phyloP scores from a whole-genome alignment of 2,888 invertebrate species.

The Melinaea marsaeus region DNA sequence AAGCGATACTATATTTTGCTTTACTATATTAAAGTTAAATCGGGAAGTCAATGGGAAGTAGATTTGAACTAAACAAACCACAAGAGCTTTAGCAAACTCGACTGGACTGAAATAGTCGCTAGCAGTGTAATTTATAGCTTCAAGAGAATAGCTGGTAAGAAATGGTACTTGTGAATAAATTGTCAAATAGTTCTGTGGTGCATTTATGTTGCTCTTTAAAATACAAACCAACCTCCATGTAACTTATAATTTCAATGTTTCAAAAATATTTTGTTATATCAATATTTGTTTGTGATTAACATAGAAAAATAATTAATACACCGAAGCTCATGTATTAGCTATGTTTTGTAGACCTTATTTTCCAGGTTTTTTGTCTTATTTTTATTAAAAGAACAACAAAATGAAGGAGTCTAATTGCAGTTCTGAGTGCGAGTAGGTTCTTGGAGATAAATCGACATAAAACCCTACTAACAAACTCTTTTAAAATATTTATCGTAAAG shows the following conservation, averaged over 20 bases:
- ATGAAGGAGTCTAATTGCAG: no score
- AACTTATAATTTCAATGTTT: no score
- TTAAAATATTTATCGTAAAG: neutral
- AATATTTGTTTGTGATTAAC: no score
- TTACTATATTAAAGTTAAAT: slow-evolving; percentile 9
- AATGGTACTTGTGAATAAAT: slow-evolving; percentile 11
- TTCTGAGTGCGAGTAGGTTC: no score
- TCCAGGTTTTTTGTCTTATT: no score
- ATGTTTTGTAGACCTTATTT: no score
- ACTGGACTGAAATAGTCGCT: slow-evolving; percentile 22
- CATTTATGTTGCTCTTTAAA: neutral
- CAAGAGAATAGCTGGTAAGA: slow-evolving; percentile 4
- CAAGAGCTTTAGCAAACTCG: slow-evolving; percentile 24
- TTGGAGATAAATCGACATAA: no score
- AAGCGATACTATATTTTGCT: neutral
- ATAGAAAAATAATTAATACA: no score
- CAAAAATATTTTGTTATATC: no score
- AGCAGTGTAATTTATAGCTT: slow-evolving; percentile 5
- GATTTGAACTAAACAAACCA: slow-evolving; percentile 22
- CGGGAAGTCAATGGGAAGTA: slow-evolving; percentile 17
- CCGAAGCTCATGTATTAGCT: no score
- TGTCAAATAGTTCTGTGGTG: slow-evolving; percentile 10
- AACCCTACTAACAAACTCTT: no score
- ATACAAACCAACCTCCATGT: neutral
- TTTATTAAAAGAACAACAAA: no score